A percentile compares a stretch with the other conserved stretches of the same genome.
These are phyloP conservation scores for Synergus itoensis DNA, from an alignment of 2,888 invertebrate species.

Conservation along the genomic window DNA sequence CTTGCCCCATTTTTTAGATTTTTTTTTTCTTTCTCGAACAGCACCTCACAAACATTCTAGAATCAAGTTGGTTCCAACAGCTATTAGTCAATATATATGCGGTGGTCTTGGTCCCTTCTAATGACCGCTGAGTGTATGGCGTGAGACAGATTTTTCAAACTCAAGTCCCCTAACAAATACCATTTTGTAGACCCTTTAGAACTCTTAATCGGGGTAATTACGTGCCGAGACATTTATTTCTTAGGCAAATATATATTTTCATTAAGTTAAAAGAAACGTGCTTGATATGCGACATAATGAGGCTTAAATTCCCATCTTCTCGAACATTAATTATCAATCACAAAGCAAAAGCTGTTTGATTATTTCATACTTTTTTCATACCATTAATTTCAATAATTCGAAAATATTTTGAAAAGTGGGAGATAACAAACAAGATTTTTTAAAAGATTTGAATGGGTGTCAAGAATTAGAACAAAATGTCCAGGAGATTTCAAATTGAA, in stretches of 20 bases:
- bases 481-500: no score
- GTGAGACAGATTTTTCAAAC: conserved; percentile 6
- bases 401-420: no score
- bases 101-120: conserved; percentile 51
- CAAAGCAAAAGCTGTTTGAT: not conserved
- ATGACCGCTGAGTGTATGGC: conserved; percentile 42
- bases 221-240: not conserved
- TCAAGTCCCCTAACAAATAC: not conserved
- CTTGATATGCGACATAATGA: not conserved
- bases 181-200: not conserved
- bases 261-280: not conserved
- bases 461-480: no score
- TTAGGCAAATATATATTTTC: not conserved
- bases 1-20: conserved; percentile 40
- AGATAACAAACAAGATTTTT: no score
- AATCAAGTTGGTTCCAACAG: not conserved
- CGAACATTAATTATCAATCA: not conserved
- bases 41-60: not conserved
- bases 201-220: not conserved
- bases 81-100: conserved; percentile 57
- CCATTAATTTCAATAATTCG: no score
- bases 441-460: no score
- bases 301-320: not conserved
- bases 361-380: no score
- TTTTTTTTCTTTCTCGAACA: not conserved